Conservation (phyloP, 2,113 vertebrate genomes). For the Monopterus albus region DNA sequence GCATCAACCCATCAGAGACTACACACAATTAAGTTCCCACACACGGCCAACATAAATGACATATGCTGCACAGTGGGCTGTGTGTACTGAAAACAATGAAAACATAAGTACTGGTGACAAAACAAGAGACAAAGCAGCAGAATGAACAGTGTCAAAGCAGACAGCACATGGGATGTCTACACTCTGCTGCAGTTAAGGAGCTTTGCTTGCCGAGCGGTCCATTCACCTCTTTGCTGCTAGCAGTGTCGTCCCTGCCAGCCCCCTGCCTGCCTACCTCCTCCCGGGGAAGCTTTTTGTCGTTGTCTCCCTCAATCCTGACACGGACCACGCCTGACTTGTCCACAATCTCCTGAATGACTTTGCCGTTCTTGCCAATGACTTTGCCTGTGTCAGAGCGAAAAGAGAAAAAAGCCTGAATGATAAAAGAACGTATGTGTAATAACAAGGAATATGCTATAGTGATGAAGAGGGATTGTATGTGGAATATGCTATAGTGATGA, state of each 20-base stretch:
- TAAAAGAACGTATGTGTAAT: neutral
- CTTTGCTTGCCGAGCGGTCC: conserved; percentile 46
- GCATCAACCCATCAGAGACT: conserved; percentile 10
- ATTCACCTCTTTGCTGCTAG: conserved; percentile 82
- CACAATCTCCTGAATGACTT: conserved; percentile 95
- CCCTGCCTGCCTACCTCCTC: conserved; percentile 87
- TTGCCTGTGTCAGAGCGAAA: conserved; percentile 80
- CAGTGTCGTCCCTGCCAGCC: conserved; percentile 77
- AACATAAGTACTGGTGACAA: conserved; percentile 30
- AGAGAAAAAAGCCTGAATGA: too few species aligned
- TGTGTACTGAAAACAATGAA: conserved; percentile 33
- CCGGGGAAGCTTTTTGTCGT: conserved; percentile 90
- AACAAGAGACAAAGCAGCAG: conserved; percentile 39
- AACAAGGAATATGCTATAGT: neutral
- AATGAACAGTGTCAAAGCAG: conserved; percentile 37
- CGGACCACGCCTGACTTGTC: conserved; percentile 94
- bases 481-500: neutral
- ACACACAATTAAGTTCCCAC: conserved; percentile 15
- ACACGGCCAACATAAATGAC: conserved; percentile 26
- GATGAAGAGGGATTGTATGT: too few species aligned
- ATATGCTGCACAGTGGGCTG: conserved; percentile 6
- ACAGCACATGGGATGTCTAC: conserved; percentile 30
- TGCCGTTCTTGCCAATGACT: conserved; percentile 94
- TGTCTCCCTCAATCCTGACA: conserved; percentile 92
- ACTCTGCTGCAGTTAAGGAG: conserved; percentile 6